Base-by-base conservation (phyloP, 2,888 invertebrate genomes). In the Stomorhina lunata region DNA sequence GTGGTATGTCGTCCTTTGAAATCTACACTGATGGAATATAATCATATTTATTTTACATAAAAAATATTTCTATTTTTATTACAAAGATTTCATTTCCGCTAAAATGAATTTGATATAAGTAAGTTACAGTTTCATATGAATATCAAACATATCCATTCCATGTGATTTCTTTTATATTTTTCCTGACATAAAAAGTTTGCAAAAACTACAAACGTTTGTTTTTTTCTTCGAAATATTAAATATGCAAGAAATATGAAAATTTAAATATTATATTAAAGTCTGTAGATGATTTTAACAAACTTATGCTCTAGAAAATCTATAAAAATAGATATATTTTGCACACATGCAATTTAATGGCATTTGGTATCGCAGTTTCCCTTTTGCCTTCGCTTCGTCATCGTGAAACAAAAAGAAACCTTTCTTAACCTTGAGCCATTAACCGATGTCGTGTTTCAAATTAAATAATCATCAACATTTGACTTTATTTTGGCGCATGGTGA, bases 401-500 rank as follows among this genome's bases (percentile, higher is more conserved):
- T 17, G 7, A 17, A 43, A 10, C 0, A 22, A 48, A 10, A 2
- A 22, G n/a, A 48, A 48, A 45, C 29, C 0, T 32, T 29, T 32
- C 65, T 65, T 45, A 25, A 59, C 59, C 59, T 59, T 59, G 59
- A 2, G 22, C 10, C 37, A 37, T n/a, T 59, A 59, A 37, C 12
- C n/a, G 59, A 59, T 34, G 59, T 59, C 37, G n/a, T 59, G 9
- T 22, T 1, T 37, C 22, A 22, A 37, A 59, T 48, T 2, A 48
- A 22, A 22, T 22, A 48, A 59, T 59, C n/a, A 59, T 34, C 6
- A 2, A 12, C 22, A 2, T 57, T 17, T 57, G 12, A 59, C 22
- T 59, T 59, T 37, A 57, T 59, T 5, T n/a, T 22, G 37, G 12
- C n/a, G 9, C 37, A 22, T 34, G 15, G 37, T n/a, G 37, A 32